Conservation (phyloP, 37 sponge, comb jelly and placozoan genomes). For the Agelas oroides region DNA sequence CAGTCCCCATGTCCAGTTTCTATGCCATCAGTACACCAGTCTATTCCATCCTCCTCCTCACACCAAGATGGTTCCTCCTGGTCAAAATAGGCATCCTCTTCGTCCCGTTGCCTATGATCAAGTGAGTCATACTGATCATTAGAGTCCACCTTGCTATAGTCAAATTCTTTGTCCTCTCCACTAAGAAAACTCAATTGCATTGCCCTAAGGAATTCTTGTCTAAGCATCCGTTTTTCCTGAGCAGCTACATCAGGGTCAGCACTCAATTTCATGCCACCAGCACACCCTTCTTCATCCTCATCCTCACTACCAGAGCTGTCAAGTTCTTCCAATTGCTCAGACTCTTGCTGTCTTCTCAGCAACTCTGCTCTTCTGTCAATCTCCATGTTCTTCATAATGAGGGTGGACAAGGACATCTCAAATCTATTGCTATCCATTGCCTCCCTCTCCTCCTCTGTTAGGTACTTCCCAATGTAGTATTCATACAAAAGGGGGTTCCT, state of each 20-base stretch:
- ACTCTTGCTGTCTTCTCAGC: slow-evolving; percentile 55
- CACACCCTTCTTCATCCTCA: not conserved
- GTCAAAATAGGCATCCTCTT: slow-evolving; percentile 88
- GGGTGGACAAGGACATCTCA: slow-evolving; percentile 60
- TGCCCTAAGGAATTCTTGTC: slow-evolving; percentile 67
- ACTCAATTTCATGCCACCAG: slow-evolving; percentile 13
- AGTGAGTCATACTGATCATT: slow-evolving; percentile 65
- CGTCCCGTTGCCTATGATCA: slow-evolving; percentile 53
- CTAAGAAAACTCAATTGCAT: slow-evolving; percentile 82
- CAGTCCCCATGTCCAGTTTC: slow-evolving; percentile 2
- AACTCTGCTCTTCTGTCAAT: slow-evolving; percentile 8
- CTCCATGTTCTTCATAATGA: slow-evolving; percentile 56
- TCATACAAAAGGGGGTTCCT: slow-evolving; percentile 81
- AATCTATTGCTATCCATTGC: not conserved
- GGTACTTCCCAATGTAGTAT: slow-evolving; percentile 85
- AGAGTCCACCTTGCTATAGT: slow-evolving; percentile 74
- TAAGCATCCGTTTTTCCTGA: slow-evolving; percentile 58
- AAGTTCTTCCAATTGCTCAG: slow-evolving; percentile 31
- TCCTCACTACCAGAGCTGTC: slow-evolving; percentile 16
- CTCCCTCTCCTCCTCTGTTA: slow-evolving; percentile 74
- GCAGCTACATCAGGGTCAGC: slow-evolving; percentile 24
- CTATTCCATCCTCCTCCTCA: not conserved
- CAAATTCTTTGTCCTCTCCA: slow-evolving; percentile 86
- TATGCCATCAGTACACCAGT: not conserved
- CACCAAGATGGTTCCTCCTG: slow-evolving; percentile 73